Percentiles rank a stretch among this genome's conserved stretches.
phyloP scores from a whole-genome alignment of 2,113 vertebrate genomes.

The Bambusicola thoracicus region DNA sequence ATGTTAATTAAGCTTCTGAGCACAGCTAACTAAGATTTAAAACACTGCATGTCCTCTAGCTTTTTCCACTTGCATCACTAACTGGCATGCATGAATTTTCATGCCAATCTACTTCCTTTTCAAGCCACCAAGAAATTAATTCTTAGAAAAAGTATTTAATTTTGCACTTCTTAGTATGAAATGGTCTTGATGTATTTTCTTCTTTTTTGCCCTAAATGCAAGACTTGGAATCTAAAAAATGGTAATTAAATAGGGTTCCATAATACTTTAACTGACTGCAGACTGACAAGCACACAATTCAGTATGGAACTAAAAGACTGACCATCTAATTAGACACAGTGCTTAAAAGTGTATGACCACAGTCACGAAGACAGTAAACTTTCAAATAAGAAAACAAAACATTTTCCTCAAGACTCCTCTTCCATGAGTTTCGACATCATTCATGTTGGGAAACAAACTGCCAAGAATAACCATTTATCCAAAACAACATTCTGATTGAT shows the following conservation, averaged over 20 bases:
- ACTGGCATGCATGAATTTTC: background rate
- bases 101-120: background rate
- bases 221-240: background rate
- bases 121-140: background rate
- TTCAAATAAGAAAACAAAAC: slow-evolving; percentile 5
- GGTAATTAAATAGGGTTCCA: background rate
- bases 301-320: background rate
- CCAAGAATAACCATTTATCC: background rate
- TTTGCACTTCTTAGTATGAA: background rate
- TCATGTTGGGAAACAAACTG: background rate
- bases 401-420: background rate
- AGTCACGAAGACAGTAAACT: background rate
- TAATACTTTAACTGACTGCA: background rate
- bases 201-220: background rate
- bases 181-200: background rate
- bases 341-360: background rate
- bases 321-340: background rate
- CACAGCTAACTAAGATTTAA: background rate
- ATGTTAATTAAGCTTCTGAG: background rate
- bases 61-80: background rate
- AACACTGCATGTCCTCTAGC: background rate
- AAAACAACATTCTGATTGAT: background rate
- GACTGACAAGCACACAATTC: background rate
- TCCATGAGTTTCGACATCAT: background rate
- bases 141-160: background rate